phyloP scores from a whole-genome alignment of 1,140 invertebrate genomes.

The Drosophila novamexicana region DNA sequence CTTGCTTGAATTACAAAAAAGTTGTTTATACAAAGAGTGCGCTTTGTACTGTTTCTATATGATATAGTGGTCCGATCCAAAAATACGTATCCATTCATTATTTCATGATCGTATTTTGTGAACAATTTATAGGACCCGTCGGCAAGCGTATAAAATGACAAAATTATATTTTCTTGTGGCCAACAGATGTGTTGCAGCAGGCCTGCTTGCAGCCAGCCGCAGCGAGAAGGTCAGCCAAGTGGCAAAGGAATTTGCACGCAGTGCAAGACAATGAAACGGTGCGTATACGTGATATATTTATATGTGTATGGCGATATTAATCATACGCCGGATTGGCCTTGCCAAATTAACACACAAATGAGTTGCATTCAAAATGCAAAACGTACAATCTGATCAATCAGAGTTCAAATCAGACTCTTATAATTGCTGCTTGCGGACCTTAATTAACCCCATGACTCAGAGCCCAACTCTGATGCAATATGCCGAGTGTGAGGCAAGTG shows the following conservation, averaged over 20 bases:
- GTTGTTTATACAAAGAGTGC: too few species aligned
- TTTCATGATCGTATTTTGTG: too few species aligned
- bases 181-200: slow-evolving; percentile 2
- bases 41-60: too few species aligned
- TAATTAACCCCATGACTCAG: slow-evolving; percentile 48
- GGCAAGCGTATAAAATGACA: not conserved
- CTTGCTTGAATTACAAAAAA: too few species aligned
- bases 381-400: slow-evolving; percentile 3
- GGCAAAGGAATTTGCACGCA: slow-evolving; percentile 66
- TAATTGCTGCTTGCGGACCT: slow-evolving; percentile 51
- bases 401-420: slow-evolving; percentile 10
- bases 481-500: slow-evolving; percentile 21
- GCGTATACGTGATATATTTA: slow-evolving; percentile 64
- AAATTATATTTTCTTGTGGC: not conserved
- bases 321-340: slow-evolving; percentile 64
- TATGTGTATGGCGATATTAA: slow-evolving; percentile 29
- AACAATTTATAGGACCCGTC: not conserved
- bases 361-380: slow-evolving; percentile 13
- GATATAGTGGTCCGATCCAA: too few species aligned
- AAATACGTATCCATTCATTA: too few species aligned
- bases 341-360: slow-evolving; percentile 61
- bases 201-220: slow-evolving; percentile 36
- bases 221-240: slow-evolving; percentile 67
- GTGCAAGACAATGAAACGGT: slow-evolving; percentile 17
- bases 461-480: slow-evolving; percentile 38